phyloP scores from a whole-genome alignment of 1,140 invertebrate species.

The Meloidogyne chitwoodi region DNA sequence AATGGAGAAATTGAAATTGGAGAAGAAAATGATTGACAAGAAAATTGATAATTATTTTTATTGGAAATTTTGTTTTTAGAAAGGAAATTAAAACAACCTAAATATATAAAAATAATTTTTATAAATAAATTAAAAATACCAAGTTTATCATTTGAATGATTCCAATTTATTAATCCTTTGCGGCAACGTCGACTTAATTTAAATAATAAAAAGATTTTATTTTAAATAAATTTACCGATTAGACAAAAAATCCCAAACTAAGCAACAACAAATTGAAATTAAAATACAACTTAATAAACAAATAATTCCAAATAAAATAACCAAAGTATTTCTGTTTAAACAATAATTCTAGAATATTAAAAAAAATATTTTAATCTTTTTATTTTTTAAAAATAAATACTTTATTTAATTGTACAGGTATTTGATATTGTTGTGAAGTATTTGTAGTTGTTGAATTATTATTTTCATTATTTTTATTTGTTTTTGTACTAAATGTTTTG shows the following conservation, averaged over 20 bases:
- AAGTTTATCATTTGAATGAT: not conserved
- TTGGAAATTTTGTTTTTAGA: not conserved
- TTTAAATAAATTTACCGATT: not conserved
- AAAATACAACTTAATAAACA: not conserved
- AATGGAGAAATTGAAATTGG: not conserved
- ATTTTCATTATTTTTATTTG: not conserved
- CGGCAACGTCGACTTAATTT: not conserved
- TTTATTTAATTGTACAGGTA: not conserved
- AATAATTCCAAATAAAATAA: not conserved
- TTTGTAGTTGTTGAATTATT: not conserved
- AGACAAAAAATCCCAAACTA: slow-evolving; percentile 1
- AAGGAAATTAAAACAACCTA: not conserved
- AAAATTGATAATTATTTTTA: not conserved
- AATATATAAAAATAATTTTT: too few species aligned
- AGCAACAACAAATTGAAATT: not conserved
- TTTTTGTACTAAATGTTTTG: not conserved
- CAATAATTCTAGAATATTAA: not conserved
- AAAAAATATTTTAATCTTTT: not conserved
- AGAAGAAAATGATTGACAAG: not conserved
- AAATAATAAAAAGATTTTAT: not conserved
- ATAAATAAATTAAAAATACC: not conserved
- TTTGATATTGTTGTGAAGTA: not conserved
- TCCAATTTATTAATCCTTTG: not conserved
- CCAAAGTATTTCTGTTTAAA: not conserved
- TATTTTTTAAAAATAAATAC: not conserved